A percentile compares a stretch with the other conserved stretches of the same genome.
phyloP scores from a whole-genome alignment of 2,888 invertebrate species.

The Eristalinus sepulchralis region DNA sequence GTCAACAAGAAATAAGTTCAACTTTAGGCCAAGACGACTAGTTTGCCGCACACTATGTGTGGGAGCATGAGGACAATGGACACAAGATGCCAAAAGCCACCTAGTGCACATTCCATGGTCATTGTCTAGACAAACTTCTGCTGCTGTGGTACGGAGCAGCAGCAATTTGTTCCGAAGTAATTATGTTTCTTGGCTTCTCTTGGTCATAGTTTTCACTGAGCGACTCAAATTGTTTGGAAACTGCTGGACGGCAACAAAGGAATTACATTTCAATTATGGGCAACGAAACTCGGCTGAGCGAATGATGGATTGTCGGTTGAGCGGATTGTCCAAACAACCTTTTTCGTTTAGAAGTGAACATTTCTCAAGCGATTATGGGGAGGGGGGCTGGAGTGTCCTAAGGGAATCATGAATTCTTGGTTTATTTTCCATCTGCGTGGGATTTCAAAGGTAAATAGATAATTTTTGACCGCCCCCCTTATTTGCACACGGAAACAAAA shows the following conservation, averaged over 20 bases:
- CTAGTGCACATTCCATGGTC: neutral
- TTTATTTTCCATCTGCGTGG: no score
- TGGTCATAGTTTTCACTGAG: neutral
- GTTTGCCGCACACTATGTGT: neutral
- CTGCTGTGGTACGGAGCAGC: neutral
- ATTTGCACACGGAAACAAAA: no score
- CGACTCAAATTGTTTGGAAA: neutral
- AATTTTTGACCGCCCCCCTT: no score
- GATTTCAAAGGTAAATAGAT: no score
- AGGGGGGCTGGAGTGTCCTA: neutral
- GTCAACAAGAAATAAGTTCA: neutral
- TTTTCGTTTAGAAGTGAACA: neutral
- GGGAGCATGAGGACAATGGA: neutral
- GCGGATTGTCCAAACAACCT: neutral
- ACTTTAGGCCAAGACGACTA: neutral
- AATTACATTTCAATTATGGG: neutral
- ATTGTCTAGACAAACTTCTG: neutral
- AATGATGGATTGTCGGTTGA: neutral
- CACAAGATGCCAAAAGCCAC: neutral
- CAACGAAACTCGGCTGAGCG: neutral
- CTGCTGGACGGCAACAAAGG: neutral
- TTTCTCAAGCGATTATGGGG: neutral
- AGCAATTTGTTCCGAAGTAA: neutral
- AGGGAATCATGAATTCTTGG: no score
- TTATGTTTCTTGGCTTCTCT: neutral